Evolutionary conservation across 2,888 invertebrate species (phyloP).

Genomic region (Orthosia gothica): DNA sequence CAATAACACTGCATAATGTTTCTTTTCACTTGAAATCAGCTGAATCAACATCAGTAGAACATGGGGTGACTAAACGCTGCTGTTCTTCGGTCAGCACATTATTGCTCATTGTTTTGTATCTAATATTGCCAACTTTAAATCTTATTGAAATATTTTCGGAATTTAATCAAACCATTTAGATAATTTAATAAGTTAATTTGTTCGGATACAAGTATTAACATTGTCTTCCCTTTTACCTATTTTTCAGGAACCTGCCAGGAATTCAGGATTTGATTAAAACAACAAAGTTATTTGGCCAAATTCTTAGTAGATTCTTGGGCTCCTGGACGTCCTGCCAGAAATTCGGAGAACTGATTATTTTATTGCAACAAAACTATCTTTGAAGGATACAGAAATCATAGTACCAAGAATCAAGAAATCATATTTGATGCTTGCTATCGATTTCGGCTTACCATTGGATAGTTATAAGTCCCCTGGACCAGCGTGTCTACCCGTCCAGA

Average conservation of each 20-base stretch:
- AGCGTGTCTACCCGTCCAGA: slow-evolving; percentile 52
- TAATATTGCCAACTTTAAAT: too few species aligned
- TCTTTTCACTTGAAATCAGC: background rate
- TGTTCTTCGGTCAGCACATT: background rate
- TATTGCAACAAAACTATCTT: background rate
- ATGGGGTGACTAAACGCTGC: too few species aligned
- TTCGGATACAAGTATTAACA: background rate
- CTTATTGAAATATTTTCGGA: too few species aligned
- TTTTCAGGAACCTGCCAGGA: background rate
- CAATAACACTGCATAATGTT: too few species aligned
- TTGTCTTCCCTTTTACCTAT: background rate
- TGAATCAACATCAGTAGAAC: too few species aligned
- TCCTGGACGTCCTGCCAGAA: background rate
- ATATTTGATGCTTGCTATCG: slow-evolving; percentile 16
- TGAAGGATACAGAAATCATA: background rate
- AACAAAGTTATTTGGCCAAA: background rate
- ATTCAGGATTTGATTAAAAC: background rate
- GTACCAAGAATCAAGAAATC: slow-evolving; percentile 23
- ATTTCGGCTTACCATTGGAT: slow-evolving; percentile 39
- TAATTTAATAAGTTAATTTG: background rate
- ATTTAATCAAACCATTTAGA: too few species aligned
- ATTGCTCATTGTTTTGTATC: background rate
- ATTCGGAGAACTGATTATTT: background rate
- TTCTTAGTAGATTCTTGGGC: background rate
- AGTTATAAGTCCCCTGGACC: slow-evolving; percentile 45